Evolutionary conservation across 2,797 vertebrate genomes (phyloP).

Genomic region (Clarias fuscus): DNA sequence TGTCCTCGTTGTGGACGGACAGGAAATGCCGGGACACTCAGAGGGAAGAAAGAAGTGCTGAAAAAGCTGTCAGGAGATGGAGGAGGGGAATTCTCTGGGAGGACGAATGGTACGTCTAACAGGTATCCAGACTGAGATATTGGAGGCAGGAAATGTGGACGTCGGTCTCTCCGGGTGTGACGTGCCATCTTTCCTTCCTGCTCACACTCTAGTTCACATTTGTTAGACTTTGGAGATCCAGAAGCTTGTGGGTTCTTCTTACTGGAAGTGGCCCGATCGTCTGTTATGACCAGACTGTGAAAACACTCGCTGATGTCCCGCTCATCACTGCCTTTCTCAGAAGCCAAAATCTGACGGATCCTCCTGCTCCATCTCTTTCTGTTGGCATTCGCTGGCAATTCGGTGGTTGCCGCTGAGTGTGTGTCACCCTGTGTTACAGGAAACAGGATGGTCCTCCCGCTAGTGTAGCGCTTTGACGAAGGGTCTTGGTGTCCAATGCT

Average conservation of each 20-base stretch:
- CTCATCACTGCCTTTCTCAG: conserved; percentile 13
- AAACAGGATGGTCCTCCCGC: conserved; percentile 8
- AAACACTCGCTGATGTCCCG: conserved; percentile 57
- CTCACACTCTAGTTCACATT: neutral
- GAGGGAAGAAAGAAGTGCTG: conserved; percentile 40
- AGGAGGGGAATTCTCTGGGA: conserved; percentile 67
- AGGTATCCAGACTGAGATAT: conserved; percentile 60
- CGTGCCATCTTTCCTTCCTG: conserved; percentile 18
- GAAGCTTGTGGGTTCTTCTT: neutral
- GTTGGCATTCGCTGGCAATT: neutral
- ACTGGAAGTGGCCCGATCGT: conserved; percentile 21
- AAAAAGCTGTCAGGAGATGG: conserved; percentile 53
- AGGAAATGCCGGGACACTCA: conserved; percentile 51
- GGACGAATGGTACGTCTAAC: conserved; percentile 58
- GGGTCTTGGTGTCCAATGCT: conserved; percentile 22
- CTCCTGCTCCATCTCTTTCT: conserved; percentile 47
- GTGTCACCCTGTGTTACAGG: conserved; percentile 11
- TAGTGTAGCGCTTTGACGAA: conserved; percentile 23
- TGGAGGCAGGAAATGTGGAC: conserved; percentile 69
- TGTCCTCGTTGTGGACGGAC: conserved; percentile 37
- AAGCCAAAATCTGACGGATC: conserved; percentile 12
- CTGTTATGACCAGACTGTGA: conserved; percentile 57
- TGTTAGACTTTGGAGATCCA: neutral
- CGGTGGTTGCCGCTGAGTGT: neutral
- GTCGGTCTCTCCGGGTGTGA: conserved; percentile 58